Base-by-base conservation (phyloP, 2,797 vertebrate genomes). In the Dromococcyx pavoninus region DNA sequence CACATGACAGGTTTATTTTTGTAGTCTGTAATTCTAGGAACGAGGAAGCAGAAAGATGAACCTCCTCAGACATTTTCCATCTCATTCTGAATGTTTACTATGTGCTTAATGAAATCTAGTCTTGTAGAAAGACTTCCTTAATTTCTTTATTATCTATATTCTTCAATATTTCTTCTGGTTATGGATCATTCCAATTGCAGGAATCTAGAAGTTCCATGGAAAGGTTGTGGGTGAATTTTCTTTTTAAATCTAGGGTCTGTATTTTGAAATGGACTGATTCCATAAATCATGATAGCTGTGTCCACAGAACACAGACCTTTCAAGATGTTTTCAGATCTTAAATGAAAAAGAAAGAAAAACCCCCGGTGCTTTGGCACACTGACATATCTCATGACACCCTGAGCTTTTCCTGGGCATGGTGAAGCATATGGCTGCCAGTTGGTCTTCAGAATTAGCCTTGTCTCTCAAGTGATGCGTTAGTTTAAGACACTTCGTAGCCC, bases 1-100 rank as follows among this genome's bases (percentile, higher is more conserved):
- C 95, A 89, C 88, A 81, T 93, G 94, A 95, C 93, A 95, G 89
- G 93, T 95, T 96, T 97, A 96, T 97, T 96, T 97, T 96, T 97
- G 66, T 48, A 96, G 88, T 78, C 95, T 91, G 89, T 88, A 96
- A 96, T 96, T 97, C 93, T 91, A 92, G 86, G 83, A 96, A 95
- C 80, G 67, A 91, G 81, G 54, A 93, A 91, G 90, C 83, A 92
- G 89, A 91, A 91, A 85, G 92, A 90, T 89, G 69, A 96, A 95
- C 80, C 76, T 94, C 74, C 66, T 91, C 88, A 96, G 87, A 88
- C 74, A 74, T 76, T 91, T 91, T 90, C 46, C 54, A 83, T 86
- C 69, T 80, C 73, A 51, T 94, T 91, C 82, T 82, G 91, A 50
- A 70, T 90, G 74, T 95, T 96, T 95, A 91, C 86, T 85, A 79